Evolutionary conservation across 2,888 invertebrate species (phyloP), one percentile per base, ranked within the genome.

Genomic region (Sussaba pulchella): DNA sequence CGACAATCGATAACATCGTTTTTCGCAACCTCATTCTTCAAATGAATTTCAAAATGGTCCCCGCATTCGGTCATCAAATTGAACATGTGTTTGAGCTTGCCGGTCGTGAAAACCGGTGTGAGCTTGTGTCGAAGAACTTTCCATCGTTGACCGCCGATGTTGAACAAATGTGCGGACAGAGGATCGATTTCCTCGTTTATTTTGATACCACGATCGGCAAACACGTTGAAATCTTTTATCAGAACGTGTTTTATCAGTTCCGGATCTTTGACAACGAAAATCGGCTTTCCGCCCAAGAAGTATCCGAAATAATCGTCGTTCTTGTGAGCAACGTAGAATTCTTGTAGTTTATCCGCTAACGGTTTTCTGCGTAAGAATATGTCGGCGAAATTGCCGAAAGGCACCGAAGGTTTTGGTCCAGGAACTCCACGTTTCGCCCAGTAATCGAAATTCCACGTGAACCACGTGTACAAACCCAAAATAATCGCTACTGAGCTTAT

Each of bases 31-130:
- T 83, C 82, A 0, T 61, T 47, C 1, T 82, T 78, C 3, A 81
- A 43, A 21, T 43, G 57, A n/a, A 67, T 54, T 0, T 19, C 61
- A 4, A 91, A 72, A 19, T 83, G 81, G 17, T 87, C 84, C 0
- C 87, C 87, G 36, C 87, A 85, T 2, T 88, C 87, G 14, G 82
- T 81, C n/a, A 92, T 69, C 0, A 86, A 76, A 0, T 85, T 75
- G 36, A 89, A 91, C 87, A 92, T 89, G 59, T 85, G 84, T 71
- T 91, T 92, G 81, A 92, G 86, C 78, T 92, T 92, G 9, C 91
- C 91, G 0, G 91, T 87, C 0, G 92, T 92, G 77, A 92, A 92
- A 5, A 91, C 89, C 17, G 92, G 91, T 1, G 90, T 88, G 17
- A 92, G 74, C 75, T 91, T 92, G 6, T 88, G 80, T 9, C 92